Base-by-base conservation (phyloP, 2,113 vertebrate species). In the Hypocryptadius cinnamomeus region DNA sequence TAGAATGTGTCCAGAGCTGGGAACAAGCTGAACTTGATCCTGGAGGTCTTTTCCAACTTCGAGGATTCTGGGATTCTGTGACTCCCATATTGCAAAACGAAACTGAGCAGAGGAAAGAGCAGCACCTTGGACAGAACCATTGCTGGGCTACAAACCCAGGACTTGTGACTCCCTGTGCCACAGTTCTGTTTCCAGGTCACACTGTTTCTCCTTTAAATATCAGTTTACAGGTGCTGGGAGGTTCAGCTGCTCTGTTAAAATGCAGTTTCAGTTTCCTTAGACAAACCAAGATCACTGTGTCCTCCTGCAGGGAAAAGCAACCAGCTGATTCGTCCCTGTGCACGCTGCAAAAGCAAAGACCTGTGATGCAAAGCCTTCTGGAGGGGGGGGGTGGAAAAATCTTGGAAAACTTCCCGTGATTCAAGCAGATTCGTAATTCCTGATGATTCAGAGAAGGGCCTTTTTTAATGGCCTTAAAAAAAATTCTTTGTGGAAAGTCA, bases 361-460 rank as follows among this genome's bases (percentile, higher is more conserved):
- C 90, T 61, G 35, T 77, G 79, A 91, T 95, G 80, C 48, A 94
- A 91, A 93, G 6, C 73, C 64, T 89, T 27, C 87, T 85, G 92
- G 77, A 54, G 60, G 33, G 5, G 1, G 28, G 1, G 8, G 7
- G 2, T 2, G 6, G 15, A 6, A 15, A 65, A 86, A 71, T 12
- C 82, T 71, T 94, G 96, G 93, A 96, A 94, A 81, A 80, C 65
- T 79, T 91, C 95, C 94, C 94, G 2, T 64, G 68, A 83, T 95
- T 86, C 89, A 79, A 76, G 79, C 72, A 89, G 92, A 93, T 89
- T 78, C 14, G 4, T 91, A 80, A 82, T 68, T 95, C 94, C 88
- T 59, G 84, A 83, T 83, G 93, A 91, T 84, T 96, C 93, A 94
- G 81, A 93, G 57, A 78, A 73, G 20, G 44, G 88, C 35, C 69